Evolutionary conservation across 2,797 vertebrate genomes (phyloP).

Genomic region (Melanotaenia boesemani): DNA sequence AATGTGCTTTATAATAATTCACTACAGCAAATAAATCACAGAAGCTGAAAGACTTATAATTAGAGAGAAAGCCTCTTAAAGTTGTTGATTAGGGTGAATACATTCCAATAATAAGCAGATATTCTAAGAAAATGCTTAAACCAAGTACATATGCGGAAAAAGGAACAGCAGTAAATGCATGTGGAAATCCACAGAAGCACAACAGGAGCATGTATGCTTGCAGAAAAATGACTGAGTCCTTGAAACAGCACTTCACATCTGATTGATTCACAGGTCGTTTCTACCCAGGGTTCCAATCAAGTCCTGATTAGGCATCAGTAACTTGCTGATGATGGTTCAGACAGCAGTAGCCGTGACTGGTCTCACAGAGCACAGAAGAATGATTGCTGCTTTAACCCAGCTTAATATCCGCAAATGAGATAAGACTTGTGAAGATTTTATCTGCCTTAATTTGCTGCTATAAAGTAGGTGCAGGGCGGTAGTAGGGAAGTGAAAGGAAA

Average conservation of each 20-base stretch:
- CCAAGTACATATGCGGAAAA: conserved; percentile 6
- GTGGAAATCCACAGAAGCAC: conserved; percentile 20
- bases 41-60: conserved; percentile 48
- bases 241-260: conserved; percentile 67
- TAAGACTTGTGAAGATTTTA: conserved; percentile 43
- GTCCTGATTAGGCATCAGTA: conserved; percentile 74
- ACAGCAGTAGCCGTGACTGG: conserved; percentile 53
- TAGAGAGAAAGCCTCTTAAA: conserved; percentile 34
- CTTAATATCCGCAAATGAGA: conserved; percentile 59
- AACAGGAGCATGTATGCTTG: conserved; percentile 31
- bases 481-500: conserved; percentile 35
- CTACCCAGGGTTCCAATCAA: conserved; percentile 79
- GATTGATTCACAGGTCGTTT: conserved; percentile 76
- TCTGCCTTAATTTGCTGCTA: conserved; percentile 33
- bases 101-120: conserved; percentile 29
- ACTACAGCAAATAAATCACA: conserved; percentile 47
- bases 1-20: conserved; percentile 71
- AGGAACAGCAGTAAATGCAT: conserved; percentile 10
- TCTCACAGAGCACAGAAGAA: conserved; percentile 44
- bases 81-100: conserved; percentile 38
- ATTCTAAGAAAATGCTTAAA: conserved; percentile 24
- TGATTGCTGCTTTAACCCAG: conserved; percentile 70
- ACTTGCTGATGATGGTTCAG: conserved; percentile 66
- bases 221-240: conserved; percentile 60
- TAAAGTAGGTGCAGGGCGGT: conserved; percentile 30